Evolutionary conservation across 2,113 vertebrate species (phyloP), one percentile per base, ranked within the genome.

Genomic region (Laticauda laticaudata): DNA sequence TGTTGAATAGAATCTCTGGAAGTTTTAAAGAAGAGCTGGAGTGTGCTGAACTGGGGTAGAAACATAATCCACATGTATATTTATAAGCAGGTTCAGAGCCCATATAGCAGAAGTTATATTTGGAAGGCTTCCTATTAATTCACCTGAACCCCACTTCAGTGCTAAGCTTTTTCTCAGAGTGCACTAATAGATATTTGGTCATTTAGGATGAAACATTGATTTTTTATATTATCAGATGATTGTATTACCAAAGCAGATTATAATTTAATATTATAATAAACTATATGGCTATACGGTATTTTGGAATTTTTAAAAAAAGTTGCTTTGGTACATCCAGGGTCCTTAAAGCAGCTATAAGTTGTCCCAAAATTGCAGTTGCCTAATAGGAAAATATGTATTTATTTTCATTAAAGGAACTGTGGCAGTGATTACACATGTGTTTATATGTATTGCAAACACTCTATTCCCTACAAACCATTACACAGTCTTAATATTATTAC

Each of bases 231-330:
- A 81, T 23, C 18, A 45, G 61, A 21, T 56, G 20, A 81, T 48
- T 86, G 21, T 89, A 93, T 21, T 90, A 95, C 90, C 39, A 61
- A 94, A 92, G 94, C 39, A 92, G 0, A 6, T 69, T 69, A 69
- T 69, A 69, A 69, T 93, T 95, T 91, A 24, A 48, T 93, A 61
- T 87, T 88, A 92, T 93, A 75, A 75, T 91, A 59, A 10, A 95
- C 94, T 95, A 7, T n/a, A 91, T 90, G 55, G 85, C 18, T 81
- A 6, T 43, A 43, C 20, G 20, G 18, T 21, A 43, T 43, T 43
- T 81, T 39, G n/a, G 18, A 81, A 21, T 43, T 51, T 51, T 51
- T 51, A 9, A 81, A 75, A 69, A 21, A 81, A 81, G 34, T 21
- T 81, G 75, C 3, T 81, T 21, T 81, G 8, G 34, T 3, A 1